Percentiles rank a stretch among this genome's conserved stretches.
These are phyloP conservation scores for Dromaius novaehollandiae DNA, from an alignment of 2,113 vertebrate genomes.

Conservation along the genomic window DNA sequence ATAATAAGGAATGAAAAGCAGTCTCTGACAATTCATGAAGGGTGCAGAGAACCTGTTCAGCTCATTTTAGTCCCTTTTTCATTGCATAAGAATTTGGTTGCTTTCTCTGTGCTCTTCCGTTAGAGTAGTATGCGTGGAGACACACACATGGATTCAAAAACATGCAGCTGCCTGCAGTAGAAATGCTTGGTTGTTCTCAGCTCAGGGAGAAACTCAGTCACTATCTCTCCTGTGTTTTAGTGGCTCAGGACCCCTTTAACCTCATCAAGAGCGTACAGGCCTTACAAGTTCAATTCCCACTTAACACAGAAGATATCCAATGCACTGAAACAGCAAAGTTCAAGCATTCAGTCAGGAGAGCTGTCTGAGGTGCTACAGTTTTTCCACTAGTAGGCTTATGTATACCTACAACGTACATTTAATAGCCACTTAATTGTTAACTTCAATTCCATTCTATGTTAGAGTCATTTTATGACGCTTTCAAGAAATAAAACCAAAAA, in stretches of 20 bases:
- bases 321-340: neutral
- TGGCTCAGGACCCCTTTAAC: neutral
- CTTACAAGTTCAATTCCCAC: neutral
- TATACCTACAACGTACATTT: neutral
- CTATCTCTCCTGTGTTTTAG: neutral
- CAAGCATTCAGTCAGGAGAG: neutral
- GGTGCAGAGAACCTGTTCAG: neutral
- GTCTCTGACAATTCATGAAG: neutral
- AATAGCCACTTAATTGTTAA: neutral
- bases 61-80: neutral
- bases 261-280: neutral
- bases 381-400: neutral
- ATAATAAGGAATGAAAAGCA: neutral
- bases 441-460: neutral
- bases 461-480: neutral
- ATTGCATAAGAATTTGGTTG: neutral
- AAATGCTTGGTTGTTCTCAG: neutral
- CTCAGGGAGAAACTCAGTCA: neutral
- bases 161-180: neutral
- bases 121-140: fast-evolving
- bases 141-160: neutral
- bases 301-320: neutral
- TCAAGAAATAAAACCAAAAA: neutral
- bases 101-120: neutral
- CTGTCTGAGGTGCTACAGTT: neutral